Percentiles rank a stretch among this genome's conserved stretches.
These are phyloP conservation scores for Eptatretus burgeri DNA, from an alignment of 2,113 vertebrate genomes.

Conservation along the genomic window DNA sequence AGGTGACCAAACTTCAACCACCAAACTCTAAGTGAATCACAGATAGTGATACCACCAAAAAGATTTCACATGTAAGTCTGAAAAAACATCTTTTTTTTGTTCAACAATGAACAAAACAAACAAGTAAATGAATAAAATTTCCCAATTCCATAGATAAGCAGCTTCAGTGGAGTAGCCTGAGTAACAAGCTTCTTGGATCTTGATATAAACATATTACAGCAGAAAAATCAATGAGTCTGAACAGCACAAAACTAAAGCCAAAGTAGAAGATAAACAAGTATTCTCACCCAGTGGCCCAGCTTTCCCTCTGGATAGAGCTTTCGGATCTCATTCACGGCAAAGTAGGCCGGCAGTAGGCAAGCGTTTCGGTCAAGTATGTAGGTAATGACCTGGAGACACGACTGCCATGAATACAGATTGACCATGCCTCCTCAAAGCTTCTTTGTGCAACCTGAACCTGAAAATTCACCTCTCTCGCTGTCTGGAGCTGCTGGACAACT, in stretches of 20 bases:
- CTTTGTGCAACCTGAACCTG: neutral
- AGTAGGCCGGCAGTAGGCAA: slow-evolving; percentile 76
- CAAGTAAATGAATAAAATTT: neutral
- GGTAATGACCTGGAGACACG: slow-evolving; percentile 44
- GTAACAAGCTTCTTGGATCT: neutral
- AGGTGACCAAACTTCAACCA: too few species aligned
- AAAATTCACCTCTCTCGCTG: slow-evolving; percentile 51
- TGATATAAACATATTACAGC: neutral
- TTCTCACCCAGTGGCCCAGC: slow-evolving; percentile 69
- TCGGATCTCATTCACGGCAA: slow-evolving; percentile 80
- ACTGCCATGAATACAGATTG: too few species aligned
- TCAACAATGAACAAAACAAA: neutral
- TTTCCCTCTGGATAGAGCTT: slow-evolving; percentile 86
- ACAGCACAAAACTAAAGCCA: neutral
- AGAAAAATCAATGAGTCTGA: neutral
- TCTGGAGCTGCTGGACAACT: slow-evolving; percentile 70
- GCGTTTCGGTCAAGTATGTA: slow-evolving; percentile 93
- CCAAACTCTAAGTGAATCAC: too few species aligned
- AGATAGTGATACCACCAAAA: too few species aligned
- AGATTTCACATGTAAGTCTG: too few species aligned
- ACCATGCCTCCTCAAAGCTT: neutral
- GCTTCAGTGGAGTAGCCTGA: neutral
- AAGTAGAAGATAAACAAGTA: neutral
- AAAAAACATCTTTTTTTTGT: too few species aligned
- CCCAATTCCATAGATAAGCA: neutral